Conservation (phyloP, 30 jellyfish, hydroid and myxozoan species). For the Cassiopea xamachana region DNA sequence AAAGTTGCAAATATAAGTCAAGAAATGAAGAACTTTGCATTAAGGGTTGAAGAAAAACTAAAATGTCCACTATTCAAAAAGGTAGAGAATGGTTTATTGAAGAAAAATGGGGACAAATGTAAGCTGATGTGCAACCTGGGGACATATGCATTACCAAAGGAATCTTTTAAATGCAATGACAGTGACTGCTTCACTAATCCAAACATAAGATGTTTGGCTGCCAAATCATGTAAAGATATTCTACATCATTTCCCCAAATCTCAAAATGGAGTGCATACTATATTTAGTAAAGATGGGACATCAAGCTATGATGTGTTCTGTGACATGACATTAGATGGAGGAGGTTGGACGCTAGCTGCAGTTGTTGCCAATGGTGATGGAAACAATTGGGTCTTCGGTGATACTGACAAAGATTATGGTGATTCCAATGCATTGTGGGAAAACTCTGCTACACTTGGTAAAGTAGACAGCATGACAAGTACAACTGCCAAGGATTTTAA, state of each 20-base stretch:
- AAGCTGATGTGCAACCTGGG: constrained; percentile 51
- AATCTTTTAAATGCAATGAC: constrained; percentile 25
- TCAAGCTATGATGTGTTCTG: constrained; percentile 53
- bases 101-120: constrained; percentile 44
- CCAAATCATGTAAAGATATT: constrained; percentile 47
- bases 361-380: constrained; percentile 75
- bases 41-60: background rate
- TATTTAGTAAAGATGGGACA: constrained; percentile 1
- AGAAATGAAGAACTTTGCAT: constrained; percentile 3
- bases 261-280: constrained; percentile 49
- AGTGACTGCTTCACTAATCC: constrained; percentile 13
- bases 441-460: constrained; percentile 38
- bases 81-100: constrained; percentile 42
- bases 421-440: constrained; percentile 67
- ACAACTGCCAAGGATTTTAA: constrained; percentile 50
- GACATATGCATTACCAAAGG: constrained; percentile 36
- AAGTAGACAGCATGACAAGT: constrained; percentile 2
- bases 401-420: constrained; percentile 66
- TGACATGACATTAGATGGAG: constrained; percentile 70
- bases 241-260: constrained; percentile 12
- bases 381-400: constrained; percentile 59
- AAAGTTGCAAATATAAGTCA: constrained; percentile 11
- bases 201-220: constrained; percentile 25
- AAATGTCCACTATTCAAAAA: constrained; percentile 1
- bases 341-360: constrained; percentile 84